Evolutionary conservation across 2,113 vertebrate species (phyloP).

Genomic region (Plecturocebus donacophilus): DNA sequence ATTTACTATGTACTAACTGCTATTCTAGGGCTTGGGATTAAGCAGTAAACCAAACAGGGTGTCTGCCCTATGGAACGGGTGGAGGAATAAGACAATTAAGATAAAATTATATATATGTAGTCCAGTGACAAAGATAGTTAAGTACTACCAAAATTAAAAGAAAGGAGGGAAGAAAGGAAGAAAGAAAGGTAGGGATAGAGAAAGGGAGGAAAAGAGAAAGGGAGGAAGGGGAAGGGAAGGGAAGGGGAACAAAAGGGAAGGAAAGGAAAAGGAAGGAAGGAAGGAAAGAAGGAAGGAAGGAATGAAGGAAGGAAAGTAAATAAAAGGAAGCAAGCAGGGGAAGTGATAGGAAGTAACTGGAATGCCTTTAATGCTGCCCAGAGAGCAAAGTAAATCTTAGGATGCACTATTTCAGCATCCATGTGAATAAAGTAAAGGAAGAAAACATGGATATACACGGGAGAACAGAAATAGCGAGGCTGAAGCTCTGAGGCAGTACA

Average conservation of each 20-base stretch:
- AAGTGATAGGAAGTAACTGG: fast-evolving
- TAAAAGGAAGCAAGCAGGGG: not conserved
- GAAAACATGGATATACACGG: fast-evolving
- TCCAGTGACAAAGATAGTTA: not conserved
- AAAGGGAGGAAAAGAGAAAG: fast-evolving
- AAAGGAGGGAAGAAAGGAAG: not conserved
- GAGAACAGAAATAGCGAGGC: not conserved
- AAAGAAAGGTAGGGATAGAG: fast-evolving
- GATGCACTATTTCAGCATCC: not conserved
- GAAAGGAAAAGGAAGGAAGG: fast-evolving
- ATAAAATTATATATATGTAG: not conserved
- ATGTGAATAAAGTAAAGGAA: not conserved
- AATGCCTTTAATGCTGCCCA: fast-evolving
- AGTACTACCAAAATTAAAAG: not conserved
- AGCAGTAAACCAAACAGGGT: not conserved
- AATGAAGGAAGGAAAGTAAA: not conserved
- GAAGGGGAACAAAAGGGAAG: too few relatives aligned
- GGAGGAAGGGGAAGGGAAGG: too few relatives aligned
- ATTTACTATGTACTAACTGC: not conserved
- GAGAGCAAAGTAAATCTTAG: not conserved
- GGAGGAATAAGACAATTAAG: not conserved
- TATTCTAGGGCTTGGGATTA: not conserved
- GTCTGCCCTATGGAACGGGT: not conserved
- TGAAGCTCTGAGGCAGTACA: not conserved
- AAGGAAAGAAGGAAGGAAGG: too few relatives aligned